A percentile compares a stretch with the other conserved stretches of the same genome.
Conservation (phyloP, 2,888 invertebrate genomes). For the Cerceris ruficornis region DNA sequence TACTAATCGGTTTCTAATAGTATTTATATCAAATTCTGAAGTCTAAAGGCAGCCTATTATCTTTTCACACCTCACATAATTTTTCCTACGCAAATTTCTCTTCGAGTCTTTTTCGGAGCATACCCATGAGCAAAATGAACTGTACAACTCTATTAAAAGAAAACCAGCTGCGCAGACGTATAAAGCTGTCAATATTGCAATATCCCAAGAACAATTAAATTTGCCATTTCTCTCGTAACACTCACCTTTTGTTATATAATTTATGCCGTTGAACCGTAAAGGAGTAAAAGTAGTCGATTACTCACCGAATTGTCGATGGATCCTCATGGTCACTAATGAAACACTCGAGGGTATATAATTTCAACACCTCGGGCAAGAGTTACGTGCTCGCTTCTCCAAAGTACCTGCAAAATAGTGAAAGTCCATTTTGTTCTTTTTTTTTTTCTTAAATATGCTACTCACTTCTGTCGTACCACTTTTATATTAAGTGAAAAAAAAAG, state of each 20-base stretch:
- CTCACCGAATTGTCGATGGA: slow-evolving; percentile 32
- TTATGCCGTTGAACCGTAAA: not conserved
- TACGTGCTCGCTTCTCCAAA: slow-evolving; percentile 8
- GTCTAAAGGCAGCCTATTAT: too few species aligned
- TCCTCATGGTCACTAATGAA: slow-evolving; percentile 27
- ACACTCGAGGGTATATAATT: slow-evolving; percentile 4
- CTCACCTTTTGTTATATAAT: not conserved
- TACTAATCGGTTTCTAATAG: too few species aligned
- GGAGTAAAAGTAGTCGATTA: slow-evolving; percentile 11
- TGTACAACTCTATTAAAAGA: too few species aligned
- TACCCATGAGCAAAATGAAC: too few species aligned
- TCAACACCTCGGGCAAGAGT: slow-evolving; percentile 13
- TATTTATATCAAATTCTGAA: too few species aligned
- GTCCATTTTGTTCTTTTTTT: slow-evolving; percentile 7
- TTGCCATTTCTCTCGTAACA: not conserved
- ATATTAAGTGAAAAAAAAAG: too few species aligned
- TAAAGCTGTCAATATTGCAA: not conserved
- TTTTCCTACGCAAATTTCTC: too few species aligned
- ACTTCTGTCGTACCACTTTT: too few species aligned
- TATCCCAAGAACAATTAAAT: not conserved
- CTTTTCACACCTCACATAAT: too few species aligned
- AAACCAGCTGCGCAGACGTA: too few species aligned
- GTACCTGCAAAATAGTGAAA: slow-evolving; percentile 38
- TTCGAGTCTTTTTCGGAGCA: too few species aligned
- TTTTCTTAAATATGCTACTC: not conserved